Percentiles rank a stretch among this genome's conserved stretches.
Conservation (phyloP, 2,113 vertebrate genomes). For the Grammomys surdaster region DNA sequence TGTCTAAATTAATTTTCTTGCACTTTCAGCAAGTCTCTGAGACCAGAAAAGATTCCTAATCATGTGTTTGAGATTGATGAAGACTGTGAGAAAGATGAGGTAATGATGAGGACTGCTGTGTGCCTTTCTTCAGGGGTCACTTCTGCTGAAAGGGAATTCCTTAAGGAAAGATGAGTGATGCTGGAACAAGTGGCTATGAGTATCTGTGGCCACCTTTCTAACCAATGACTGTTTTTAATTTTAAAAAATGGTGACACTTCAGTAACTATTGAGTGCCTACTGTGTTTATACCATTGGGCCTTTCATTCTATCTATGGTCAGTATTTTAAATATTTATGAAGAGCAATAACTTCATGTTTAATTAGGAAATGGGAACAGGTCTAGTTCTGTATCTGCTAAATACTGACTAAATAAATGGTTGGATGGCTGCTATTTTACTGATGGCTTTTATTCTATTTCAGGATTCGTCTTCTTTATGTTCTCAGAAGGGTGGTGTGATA, state of each 20-base stretch:
- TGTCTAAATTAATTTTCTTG: conserved; percentile 76
- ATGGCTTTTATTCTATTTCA: conserved; percentile 81
- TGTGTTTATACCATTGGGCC: neutral
- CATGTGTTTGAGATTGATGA: conserved; percentile 97
- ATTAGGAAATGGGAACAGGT: neutral
- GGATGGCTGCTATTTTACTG: neutral
- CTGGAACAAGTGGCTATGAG: conserved; percentile 1
- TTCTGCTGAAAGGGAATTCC: conserved; percentile 8
- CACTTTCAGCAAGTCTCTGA: conserved; percentile 94
- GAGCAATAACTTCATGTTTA: neutral
- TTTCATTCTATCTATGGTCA: conserved; percentile 24
- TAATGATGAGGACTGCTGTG: conserved; percentile 76
- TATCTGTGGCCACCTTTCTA: conserved; percentile 48
- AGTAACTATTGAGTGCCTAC: conserved; percentile 13
- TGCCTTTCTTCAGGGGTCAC: conserved; percentile 19
- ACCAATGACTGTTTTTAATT: neutral
- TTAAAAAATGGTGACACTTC: neutral
- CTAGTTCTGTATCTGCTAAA: neutral
- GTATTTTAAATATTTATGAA: neutral
- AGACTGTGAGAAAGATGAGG: conserved; percentile 95
- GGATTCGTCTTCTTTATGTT: conserved; percentile 95
- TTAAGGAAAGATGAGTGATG: conserved; percentile 46
- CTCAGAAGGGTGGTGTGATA: conserved; percentile 96
- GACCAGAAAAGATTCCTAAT: conserved; percentile 95
- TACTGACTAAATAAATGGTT: neutral